phyloP scores from a whole-genome alignment of 2,113 vertebrate species.

The Sterrhoptilus dennistouni region DNA sequence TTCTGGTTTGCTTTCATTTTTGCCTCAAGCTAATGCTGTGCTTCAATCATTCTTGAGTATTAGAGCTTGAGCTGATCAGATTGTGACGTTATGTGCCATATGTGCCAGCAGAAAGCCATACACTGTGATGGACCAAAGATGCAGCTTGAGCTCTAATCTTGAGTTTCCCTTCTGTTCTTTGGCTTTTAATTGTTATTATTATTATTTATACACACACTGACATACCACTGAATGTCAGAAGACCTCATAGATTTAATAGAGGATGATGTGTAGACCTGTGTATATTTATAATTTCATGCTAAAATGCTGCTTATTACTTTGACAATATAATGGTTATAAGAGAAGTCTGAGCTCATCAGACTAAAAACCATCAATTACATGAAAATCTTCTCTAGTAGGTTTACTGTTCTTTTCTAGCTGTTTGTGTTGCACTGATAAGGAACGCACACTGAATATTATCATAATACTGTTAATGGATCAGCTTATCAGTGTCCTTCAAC shows the following conservation, averaged over 20 bases:
- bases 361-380: background rate
- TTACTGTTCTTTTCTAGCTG: background rate
- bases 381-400: background rate
- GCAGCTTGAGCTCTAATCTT: constrained; percentile 2
- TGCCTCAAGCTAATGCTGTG: background rate
- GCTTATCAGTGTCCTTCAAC: background rate
- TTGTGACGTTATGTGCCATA: constrained; percentile 51
- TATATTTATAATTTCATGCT: background rate
- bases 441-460: background rate
- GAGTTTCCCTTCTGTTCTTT: constrained; percentile 11
- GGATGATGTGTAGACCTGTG: background rate
- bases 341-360: background rate
- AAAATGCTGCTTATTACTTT: background rate
- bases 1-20: background rate
- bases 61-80: constrained; percentile 51
- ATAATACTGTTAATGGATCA: background rate
- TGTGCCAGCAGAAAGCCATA: background rate
- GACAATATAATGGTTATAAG: background rate
- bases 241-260: background rate
- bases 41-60: background rate
- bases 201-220: background rate
- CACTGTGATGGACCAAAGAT: background rate
- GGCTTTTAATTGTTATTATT: background rate
- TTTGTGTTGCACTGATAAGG: background rate
- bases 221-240: background rate